A percentile compares a stretch with the other conserved stretches of the same genome.
phyloP scores from a whole-genome alignment of 2,113 vertebrate genomes.

The Etheostoma spectabile region DNA sequence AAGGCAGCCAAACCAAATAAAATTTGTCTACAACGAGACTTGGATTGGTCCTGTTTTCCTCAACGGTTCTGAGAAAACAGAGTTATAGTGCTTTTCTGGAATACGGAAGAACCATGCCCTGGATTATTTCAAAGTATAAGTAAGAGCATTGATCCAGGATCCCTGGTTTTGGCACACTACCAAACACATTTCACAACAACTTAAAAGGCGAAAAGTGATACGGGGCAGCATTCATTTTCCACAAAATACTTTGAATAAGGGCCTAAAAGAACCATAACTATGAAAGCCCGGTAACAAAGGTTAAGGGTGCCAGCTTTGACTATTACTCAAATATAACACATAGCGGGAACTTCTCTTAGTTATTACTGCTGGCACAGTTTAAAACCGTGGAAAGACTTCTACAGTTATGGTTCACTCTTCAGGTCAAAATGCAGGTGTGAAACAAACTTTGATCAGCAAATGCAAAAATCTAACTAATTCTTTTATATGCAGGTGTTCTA shows the following conservation, averaged over 20 bases:
- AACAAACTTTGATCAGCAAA: background rate
- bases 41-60: slow-evolving; percentile 61
- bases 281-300: slow-evolving; percentile 40
- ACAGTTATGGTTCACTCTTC: background rate
- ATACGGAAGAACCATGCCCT: slow-evolving; percentile 52
- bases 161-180: slow-evolving; percentile 48
- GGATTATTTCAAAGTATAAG: slow-evolving; percentile 27
- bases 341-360: slow-evolving; percentile 29
- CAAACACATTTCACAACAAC: slow-evolving; percentile 58
- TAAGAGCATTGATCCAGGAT: slow-evolving; percentile 55
- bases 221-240: slow-evolving; percentile 51
- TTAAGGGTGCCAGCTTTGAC: slow-evolving; percentile 61
- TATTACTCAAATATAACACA: slow-evolving; percentile 51
- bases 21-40: slow-evolving; percentile 64
- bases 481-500: slow-evolving; percentile 5
- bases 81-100: slow-evolving; percentile 72
- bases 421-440: slow-evolving; percentile 26
- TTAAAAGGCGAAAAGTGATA: slow-evolving; percentile 56
- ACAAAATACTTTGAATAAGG: slow-evolving; percentile 49
- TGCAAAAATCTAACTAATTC: background rate
- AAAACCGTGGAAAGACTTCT: slow-evolving; percentile 18
- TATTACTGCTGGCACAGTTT: slow-evolving; percentile 41
- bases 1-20: slow-evolving; percentile 75
- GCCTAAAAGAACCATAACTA: slow-evolving; percentile 55
- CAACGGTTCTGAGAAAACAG: slow-evolving; percentile 69